Evolutionary conservation across 2,888 invertebrate genomes (phyloP).

Genomic region (Polydrusus tereticollis): DNA sequence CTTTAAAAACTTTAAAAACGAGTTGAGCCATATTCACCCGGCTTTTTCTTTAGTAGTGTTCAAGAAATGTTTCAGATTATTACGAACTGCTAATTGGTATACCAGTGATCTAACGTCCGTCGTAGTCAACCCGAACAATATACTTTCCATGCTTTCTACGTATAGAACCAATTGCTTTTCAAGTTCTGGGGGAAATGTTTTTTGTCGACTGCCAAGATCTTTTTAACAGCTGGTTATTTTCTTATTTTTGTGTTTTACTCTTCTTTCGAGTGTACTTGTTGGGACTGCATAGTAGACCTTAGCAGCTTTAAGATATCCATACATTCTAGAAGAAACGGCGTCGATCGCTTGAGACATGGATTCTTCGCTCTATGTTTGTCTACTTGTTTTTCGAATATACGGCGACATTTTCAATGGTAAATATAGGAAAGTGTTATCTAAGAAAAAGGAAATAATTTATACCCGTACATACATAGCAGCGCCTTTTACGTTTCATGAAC

Average conservation of each 20-base stretch:
- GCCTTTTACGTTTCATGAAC: no score
- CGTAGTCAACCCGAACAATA: constrained; percentile 15
- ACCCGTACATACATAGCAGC: background rate
- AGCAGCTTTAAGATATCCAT: constrained; percentile 30
- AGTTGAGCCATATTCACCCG: background rate
- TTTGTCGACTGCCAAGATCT: constrained; percentile 16
- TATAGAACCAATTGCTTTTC: constrained; percentile 18
- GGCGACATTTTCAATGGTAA: background rate
- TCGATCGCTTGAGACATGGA: constrained; percentile 8
- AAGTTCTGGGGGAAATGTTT: constrained; percentile 15
- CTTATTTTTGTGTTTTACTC: constrained; percentile 9
- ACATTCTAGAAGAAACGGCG: constrained; percentile 8
- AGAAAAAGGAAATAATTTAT: background rate
- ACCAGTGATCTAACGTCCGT: background rate
- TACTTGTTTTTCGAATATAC: constrained; percentile 4
- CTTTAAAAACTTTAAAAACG: no score
- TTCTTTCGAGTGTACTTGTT: constrained; percentile 9
- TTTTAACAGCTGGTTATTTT: constrained; percentile 12
- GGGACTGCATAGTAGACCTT: constrained; percentile 2
- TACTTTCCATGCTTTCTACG: constrained; percentile 23
- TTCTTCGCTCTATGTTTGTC: constrained; percentile 16
- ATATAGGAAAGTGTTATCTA: background rate
- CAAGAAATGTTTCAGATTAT: constrained; percentile 15
- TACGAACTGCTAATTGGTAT: constrained; percentile 7
- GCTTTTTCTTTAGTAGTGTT: background rate